These are phyloP conservation scores for Buathra laborator DNA, from an alignment of 2,888 invertebrate species.

Conservation along the genomic window DNA sequence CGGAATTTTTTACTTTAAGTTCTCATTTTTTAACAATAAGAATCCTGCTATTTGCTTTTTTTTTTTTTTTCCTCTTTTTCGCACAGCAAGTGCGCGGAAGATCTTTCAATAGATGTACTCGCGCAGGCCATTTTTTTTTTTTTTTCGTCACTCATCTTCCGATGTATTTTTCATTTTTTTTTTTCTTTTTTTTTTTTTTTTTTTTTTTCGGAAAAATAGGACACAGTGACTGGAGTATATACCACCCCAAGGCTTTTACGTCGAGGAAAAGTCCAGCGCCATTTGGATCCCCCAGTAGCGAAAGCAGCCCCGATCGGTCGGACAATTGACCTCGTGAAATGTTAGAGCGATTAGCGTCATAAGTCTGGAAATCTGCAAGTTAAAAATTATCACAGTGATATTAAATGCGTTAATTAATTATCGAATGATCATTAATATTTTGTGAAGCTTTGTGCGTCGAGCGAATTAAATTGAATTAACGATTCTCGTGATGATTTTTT, in stretches of 20 bases:
- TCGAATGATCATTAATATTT: not conserved
- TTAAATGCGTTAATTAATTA: constrained; percentile 12
- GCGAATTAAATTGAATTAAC: constrained; percentile 18
- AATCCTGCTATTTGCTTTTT: constrained; percentile 33
- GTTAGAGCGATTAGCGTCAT: constrained; percentile 89
- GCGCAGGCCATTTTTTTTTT: not conserved
- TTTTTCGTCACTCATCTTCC: constrained; percentile 11
- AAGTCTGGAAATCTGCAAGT: constrained; percentile 91
- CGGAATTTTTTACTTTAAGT: constrained; percentile 32
- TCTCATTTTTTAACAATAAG: constrained; percentile 28
- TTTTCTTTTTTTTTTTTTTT: constrained; percentile 26
- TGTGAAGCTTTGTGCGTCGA: not conserved
- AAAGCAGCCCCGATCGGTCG: constrained; percentile 77
- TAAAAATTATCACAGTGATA: constrained; percentile 65
- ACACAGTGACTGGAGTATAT: constrained; percentile 90
- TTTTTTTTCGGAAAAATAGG: constrained; percentile 85
- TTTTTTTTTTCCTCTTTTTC: constrained; percentile 22
- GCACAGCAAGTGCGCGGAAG: constrained; percentile 33
- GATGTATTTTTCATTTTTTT: constrained; percentile 14
- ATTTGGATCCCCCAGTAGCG: constrained; percentile 77
- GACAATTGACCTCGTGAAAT: constrained; percentile 81
- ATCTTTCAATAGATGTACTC: constrained; percentile 19
- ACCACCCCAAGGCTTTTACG: constrained; percentile 88
- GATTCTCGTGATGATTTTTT: not conserved
- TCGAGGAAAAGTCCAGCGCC: constrained; percentile 80